phyloP scores from a whole-genome alignment of 2,888 invertebrate genomes.

The Sarcophaga carnaria region DNA sequence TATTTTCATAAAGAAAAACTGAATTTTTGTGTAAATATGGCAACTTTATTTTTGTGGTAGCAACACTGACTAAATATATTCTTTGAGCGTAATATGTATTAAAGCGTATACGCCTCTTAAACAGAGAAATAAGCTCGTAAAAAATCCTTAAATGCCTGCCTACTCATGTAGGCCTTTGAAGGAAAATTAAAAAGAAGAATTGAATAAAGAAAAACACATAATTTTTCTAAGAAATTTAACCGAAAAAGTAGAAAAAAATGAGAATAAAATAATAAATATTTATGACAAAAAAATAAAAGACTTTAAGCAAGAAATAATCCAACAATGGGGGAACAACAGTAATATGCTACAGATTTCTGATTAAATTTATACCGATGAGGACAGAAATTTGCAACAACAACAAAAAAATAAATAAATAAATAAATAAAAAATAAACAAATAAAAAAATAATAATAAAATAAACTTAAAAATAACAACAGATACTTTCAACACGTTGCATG shows the following conservation, averaged over 20 bases:
- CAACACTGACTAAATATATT: background rate
- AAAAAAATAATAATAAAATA: background rate
- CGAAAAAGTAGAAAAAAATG: background rate
- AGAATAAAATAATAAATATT: conserved; percentile 37
- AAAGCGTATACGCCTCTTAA: background rate
- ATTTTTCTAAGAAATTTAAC: conserved; percentile 5
- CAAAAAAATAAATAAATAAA: background rate
- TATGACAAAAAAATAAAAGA: conserved; percentile 22
- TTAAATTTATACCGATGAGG: conserved; percentile 3
- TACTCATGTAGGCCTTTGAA: background rate
- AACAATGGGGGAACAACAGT: background rate
- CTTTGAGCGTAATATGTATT: background rate
- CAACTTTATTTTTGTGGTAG: too few relatives aligned
- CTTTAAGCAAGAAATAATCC: conserved; percentile 24
- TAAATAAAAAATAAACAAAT: background rate
- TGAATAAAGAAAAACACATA: background rate
- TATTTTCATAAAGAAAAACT: too few relatives aligned
- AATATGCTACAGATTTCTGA: conserved; percentile 16
- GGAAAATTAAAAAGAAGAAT: background rate
- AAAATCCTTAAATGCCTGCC: conserved; percentile 15
- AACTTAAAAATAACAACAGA: background rate
- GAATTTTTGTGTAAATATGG: too few relatives aligned
- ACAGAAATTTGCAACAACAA: conserved; percentile 13
- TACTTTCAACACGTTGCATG: conserved; percentile 12
- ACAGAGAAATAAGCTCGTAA: conserved; percentile 25